Evolutionary conservation across 1,140 invertebrate genomes (phyloP), one percentile per base, ranked within the genome.

Genomic region (Ostrea denselamellosa): DNA sequence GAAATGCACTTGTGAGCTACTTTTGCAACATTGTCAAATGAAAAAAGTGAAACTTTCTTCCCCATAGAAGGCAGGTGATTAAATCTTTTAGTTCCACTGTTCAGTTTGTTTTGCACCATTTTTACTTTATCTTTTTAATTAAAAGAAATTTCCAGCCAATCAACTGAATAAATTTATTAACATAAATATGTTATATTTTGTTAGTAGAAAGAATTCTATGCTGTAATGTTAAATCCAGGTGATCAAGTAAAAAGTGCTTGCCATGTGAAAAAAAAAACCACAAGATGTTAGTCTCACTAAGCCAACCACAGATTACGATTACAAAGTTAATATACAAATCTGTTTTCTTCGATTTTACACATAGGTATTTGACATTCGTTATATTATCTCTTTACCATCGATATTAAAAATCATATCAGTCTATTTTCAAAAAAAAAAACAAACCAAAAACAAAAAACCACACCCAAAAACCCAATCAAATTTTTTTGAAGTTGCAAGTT

Each of bases 271-370:
- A 77, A 71, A n/a, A 71, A 25, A 77, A 34, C 68, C 68, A 77
- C 68, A 77, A 77, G 25, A 77, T 77, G 68, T 77, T 77, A 77
- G 68, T 77, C 68, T 77, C 28, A 77, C 68, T 77, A 77, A 28
- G 28, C 68, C 68, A 77, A 77, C 68, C 68, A 77, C 68, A 77
- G 68, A 77, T 14, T 19, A 62, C 9, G 10, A 58, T 44, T 44
- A 44, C 34, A 44, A 44, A 44, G 34, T 44, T 44, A 44, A 62
- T 7, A 62, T n/a, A 19, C 14, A 62, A 17, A 62, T 62, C 7
- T 62, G 56, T 4, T 62, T 7, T 14, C 2, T 19, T 19, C 17
- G 17, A 62, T 62, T 62, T 62, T 44, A 44, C 1, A 44, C 34
- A 44, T 44, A 5, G 34, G 34, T 44, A 44, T 44, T 44, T 44